phyloP scores from a whole-genome alignment of 2,888 invertebrate genomes.

The Cantharis rufa region DNA sequence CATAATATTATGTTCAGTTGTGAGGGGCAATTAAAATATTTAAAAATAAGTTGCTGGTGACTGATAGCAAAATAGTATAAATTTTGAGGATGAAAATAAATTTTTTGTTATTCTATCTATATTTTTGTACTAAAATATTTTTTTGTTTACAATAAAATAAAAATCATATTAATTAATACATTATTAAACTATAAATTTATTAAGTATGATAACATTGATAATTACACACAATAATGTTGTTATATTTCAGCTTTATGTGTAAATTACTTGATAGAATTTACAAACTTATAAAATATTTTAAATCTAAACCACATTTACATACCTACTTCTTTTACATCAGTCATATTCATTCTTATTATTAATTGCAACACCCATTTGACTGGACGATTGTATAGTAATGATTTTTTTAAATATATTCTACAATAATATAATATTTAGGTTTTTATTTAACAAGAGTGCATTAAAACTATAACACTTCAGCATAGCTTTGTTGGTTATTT shows the following conservation, averaged over 20 bases:
- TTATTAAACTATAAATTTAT: constrained; percentile 28
- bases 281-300: constrained; percentile 47
- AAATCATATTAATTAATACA: constrained; percentile 16
- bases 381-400: constrained; percentile 9
- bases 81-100: not conserved
- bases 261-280: constrained; percentile 33
- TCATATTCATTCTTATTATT: constrained; percentile 23
- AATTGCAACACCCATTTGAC: constrained; percentile 14
- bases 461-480: not conserved
- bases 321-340: constrained; percentile 39
- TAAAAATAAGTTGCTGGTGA: too few relatives aligned
- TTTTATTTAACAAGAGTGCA: not conserved
- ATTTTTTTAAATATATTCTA: not conserved
- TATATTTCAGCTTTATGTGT: constrained; percentile 21
- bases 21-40: too few relatives aligned
- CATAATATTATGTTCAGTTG: too few relatives aligned
- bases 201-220: constrained; percentile 28
- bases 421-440: not conserved
- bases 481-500: not conserved
- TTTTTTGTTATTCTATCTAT: constrained; percentile 10
- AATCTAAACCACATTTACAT: constrained; percentile 39
- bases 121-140: constrained; percentile 30
- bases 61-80: too few relatives aligned
- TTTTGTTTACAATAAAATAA: constrained; percentile 18
- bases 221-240: constrained; percentile 19